phyloP scores from a whole-genome alignment of 2,797 vertebrate species.

The Phylloscopus collybita region DNA sequence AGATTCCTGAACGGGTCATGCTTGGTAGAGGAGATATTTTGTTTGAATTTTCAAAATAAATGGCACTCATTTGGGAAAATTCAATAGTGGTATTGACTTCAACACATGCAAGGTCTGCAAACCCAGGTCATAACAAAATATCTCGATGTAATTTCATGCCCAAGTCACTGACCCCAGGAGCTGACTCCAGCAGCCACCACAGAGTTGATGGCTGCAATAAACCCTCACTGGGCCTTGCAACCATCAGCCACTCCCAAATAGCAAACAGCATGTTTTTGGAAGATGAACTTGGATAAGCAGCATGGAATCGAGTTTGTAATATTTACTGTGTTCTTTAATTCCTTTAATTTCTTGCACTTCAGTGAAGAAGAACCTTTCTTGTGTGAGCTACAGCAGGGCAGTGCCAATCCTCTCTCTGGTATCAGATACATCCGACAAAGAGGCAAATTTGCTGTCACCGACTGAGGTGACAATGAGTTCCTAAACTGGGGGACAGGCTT shows the following conservation, averaged over 20 bases:
- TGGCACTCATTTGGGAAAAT: neutral
- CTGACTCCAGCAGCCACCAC: neutral
- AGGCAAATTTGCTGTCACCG: neutral
- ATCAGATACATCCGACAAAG: neutral
- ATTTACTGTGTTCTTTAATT: neutral
- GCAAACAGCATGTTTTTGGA: neutral
- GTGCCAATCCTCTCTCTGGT: neutral
- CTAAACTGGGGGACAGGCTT: neutral
- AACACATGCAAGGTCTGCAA: neutral
- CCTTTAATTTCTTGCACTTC: neutral
- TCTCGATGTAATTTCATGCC: neutral
- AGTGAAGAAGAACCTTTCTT: neutral
- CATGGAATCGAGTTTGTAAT: neutral
- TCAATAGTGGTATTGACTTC: neutral
- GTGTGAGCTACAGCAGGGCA: neutral
- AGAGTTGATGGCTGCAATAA: neutral
- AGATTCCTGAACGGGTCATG: neutral
- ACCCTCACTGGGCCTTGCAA: neutral
- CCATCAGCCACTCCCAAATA: neutral
- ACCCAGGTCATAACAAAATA: neutral
- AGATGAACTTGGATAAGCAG: neutral
- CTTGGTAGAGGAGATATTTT: neutral
- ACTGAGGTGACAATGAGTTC: neutral
- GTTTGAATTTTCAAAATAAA: conserved; percentile 33
- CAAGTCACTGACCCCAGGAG: neutral